Percentiles rank a stretch among this genome's conserved stretches.
phyloP scores from a whole-genome alignment of 92 coral and sea anemone genomes.

The Zoanthus sansibaricus region DNA sequence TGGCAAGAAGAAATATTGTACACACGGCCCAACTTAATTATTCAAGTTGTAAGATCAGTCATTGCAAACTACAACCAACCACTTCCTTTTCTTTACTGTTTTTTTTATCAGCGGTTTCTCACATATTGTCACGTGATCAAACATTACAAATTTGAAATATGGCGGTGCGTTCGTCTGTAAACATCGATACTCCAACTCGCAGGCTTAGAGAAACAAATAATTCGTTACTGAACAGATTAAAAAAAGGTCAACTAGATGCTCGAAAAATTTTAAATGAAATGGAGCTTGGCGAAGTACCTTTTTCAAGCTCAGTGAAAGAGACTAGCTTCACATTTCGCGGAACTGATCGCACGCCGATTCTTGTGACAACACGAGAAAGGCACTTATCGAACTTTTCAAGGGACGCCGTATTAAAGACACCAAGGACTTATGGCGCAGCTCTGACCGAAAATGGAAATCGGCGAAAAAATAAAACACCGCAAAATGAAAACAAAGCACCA shows the following conservation, averaged over 20 bases:
- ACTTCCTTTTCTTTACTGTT: no score
- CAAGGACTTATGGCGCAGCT: constrained; percentile 74
- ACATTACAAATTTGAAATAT: constrained; percentile 77
- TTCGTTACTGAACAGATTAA: constrained; percentile 72
- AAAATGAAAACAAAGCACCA: constrained; percentile 43
- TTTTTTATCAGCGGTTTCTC: constrained; percentile 21
- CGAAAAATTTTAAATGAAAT: constrained; percentile 73
- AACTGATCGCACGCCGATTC: constrained; percentile 71
- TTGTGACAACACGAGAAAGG: constrained; percentile 54
- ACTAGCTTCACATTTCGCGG: constrained; percentile 78
- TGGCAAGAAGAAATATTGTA: no score
- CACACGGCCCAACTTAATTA: no score
- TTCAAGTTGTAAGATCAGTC: no score
- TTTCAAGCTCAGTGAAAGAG: constrained; percentile 58
- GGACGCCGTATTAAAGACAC: constrained; percentile 60
- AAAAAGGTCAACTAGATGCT: constrained; percentile 80
- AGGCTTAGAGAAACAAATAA: constrained; percentile 80
- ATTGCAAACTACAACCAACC: no score
- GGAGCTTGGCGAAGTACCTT: constrained; percentile 48
- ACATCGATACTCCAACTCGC: constrained; percentile 72
- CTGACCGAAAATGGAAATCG: constrained; percentile 76
- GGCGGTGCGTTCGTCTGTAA: constrained; percentile 86
- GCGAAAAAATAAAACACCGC: constrained; percentile 58
- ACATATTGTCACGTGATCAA: constrained; percentile 50
- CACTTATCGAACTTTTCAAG: constrained; percentile 4